phyloP scores from a whole-genome alignment of 1,140 invertebrate genomes.

The Neodiprion lecontei region DNA sequence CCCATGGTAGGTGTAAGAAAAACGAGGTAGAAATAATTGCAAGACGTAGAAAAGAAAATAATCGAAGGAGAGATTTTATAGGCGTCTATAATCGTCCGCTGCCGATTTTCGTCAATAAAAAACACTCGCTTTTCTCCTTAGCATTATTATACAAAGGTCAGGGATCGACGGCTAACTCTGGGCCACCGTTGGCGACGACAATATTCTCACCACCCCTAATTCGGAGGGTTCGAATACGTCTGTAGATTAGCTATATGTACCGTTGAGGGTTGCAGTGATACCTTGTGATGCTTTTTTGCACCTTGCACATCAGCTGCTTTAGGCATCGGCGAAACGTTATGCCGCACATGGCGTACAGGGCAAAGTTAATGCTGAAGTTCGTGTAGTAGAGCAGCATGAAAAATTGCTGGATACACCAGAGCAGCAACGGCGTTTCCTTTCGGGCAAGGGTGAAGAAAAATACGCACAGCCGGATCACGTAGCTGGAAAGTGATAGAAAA shows the following conservation, averaged over 20 bases:
- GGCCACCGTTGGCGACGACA: not conserved
- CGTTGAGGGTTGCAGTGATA: constrained; percentile 54
- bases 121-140: not conserved
- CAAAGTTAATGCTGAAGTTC: constrained; percentile 68
- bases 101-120: too few relatives aligned
- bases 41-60: too few relatives aligned
- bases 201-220: not conserved
- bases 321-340: constrained; percentile 65
- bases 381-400: constrained; percentile 69
- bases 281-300: constrained; percentile 54
- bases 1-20: too few relatives aligned
- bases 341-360: constrained; percentile 66
- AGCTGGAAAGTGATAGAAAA: constrained; percentile 54
- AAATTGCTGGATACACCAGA: constrained; percentile 66
- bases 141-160: not conserved
- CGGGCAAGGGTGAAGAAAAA: constrained; percentile 61
- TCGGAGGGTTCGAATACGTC: not conserved
- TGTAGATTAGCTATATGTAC: constrained; percentile 40
- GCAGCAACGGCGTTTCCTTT: constrained; percentile 49
- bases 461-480: constrained; percentile 64
- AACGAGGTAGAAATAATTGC: too few relatives aligned
- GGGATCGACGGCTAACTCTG: not conserved
- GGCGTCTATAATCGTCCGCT: too few relatives aligned
- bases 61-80: too few relatives aligned
- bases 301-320: constrained; percentile 60